Evolutionary conservation across 2,797 vertebrate species (phyloP), one percentile per base, ranked within the genome.

Genomic region (Molossus alvarezi): DNA sequence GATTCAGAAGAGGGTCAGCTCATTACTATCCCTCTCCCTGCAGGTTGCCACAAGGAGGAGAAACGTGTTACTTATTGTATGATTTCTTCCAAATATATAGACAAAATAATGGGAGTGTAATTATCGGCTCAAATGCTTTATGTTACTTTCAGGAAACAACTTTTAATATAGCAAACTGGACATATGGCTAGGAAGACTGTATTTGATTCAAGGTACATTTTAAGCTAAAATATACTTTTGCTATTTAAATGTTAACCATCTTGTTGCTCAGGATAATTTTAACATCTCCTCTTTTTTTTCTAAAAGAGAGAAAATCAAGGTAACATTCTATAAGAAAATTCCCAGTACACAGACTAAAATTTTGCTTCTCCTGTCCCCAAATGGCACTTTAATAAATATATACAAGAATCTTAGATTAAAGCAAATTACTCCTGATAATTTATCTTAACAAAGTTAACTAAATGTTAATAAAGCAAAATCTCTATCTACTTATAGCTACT

Each of bases 401-500:
- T 17, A 77, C 11, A 79, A 85, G 25, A 76, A 12, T 12, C 60
- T 45, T 33, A 25, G 29, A 58, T 51, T 67, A 48, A 71, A 82
- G 41, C 17, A 67, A 25, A 60, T 18, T 53, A 88, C 21, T 29
- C 13, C 23, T 64, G 71, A 69, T 85, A 72, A 89, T 85, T 92
- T 79, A 89, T 58, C 7, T 37, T 14, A 89, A 79, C 41, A 75
- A 65, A 93, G 79, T 62, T 27, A 87, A 53, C 55, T 58, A 89
- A 53, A 87, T 69, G 41, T 83, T 62, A 95, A 90, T 73, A 29
- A 94, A 91, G 37, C 45, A 91, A 89, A 94, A 88, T 90, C 73
- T 92, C 1, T 65, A 88, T n/a, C 55, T 88, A 72, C 55, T 90
- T 83, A 83, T 1, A 93, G 62, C n/a, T 83, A 87, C 33, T 25